A percentile compares a stretch with the other conserved stretches of the same genome.
Conservation (phyloP, 1,140 invertebrate genomes). For the Calephelis virginiensis region DNA sequence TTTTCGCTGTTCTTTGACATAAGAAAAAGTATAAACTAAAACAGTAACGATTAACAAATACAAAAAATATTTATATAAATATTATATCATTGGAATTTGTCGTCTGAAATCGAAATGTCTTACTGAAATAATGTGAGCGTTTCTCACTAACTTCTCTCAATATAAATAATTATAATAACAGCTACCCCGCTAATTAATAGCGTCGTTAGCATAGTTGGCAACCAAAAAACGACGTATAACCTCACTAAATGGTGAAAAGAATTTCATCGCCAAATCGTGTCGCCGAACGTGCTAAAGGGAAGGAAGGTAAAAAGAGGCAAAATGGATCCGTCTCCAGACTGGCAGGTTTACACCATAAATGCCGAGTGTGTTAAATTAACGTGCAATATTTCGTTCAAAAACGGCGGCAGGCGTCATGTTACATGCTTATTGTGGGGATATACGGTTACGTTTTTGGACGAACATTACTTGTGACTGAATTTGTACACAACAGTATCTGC, state of each 20-base stretch:
- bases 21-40: no score
- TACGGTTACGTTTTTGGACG: slow-evolving; percentile 32
- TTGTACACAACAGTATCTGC: no score
- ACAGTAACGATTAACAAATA: no score
- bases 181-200: slow-evolving; percentile 7
- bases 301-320: slow-evolving; percentile 46
- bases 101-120: neutral
- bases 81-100: neutral
- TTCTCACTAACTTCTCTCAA: no score
- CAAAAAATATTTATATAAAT: no score
- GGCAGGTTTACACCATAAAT: slow-evolving; percentile 54
- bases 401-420: slow-evolving; percentile 68
- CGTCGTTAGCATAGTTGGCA: slow-evolving; percentile 10
- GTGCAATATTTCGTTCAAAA: slow-evolving; percentile 74
- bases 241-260: slow-evolving; percentile 19
- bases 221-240: slow-evolving; percentile 2
- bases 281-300: slow-evolving; percentile 43
- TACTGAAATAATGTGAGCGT: neutral
- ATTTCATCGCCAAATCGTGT: slow-evolving; percentile 50
- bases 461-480: neutral
- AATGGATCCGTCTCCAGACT: slow-evolving; percentile 36
- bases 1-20: no score
- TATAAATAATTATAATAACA: slow-evolving; percentile 6
- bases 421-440: slow-evolving; percentile 52
- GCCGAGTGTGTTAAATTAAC: slow-evolving; percentile 72